A percentile compares a stretch with the other conserved stretches of the same genome.
Evolutionary conservation across 2,888 invertebrate species (phyloP).

Genomic region (Antitype chi): DNA sequence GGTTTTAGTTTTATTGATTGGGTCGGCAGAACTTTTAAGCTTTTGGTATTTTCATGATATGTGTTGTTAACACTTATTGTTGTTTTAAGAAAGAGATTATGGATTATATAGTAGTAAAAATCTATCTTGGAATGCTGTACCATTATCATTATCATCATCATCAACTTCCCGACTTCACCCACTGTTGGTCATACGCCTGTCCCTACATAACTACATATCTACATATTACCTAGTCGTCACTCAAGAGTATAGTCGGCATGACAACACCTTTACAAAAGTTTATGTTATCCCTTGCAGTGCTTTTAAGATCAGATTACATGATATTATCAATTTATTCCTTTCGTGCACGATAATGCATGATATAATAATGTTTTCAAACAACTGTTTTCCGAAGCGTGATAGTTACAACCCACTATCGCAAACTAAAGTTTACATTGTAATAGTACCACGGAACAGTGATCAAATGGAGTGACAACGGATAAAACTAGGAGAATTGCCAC

Average conservation of each 20-base stretch:
- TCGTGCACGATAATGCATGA: constrained; percentile 53
- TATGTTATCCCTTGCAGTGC: not conserved
- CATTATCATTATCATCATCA: too few species aligned
- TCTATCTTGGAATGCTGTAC: not conserved
- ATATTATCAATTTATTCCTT: constrained; percentile 58
- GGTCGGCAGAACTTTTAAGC: not conserved
- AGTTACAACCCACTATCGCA: constrained; percentile 50
- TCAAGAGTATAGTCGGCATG: not conserved
- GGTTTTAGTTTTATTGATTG: constrained; percentile 32
- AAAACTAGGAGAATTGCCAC: constrained; percentile 5
- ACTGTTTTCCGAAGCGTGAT: constrained; percentile 53
- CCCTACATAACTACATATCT: not conserved
- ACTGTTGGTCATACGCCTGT: not conserved
- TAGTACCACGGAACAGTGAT: constrained; percentile 18
- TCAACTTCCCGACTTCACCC: too few species aligned
- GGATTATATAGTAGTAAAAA: not conserved
- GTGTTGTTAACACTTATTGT: not conserved
- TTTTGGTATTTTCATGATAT: not conserved
- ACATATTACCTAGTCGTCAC: not conserved
- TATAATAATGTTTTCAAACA: constrained; percentile 48
- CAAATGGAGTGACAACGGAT: constrained; percentile 41
- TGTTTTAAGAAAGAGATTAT: not conserved
- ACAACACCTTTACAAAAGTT: not conserved
- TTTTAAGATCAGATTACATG: constrained; percentile 37
- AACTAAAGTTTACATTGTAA: constrained; percentile 29